Evolutionary conservation across 2,888 invertebrate species (phyloP).

Genomic region (Nephrotoma guestfalica): DNA sequence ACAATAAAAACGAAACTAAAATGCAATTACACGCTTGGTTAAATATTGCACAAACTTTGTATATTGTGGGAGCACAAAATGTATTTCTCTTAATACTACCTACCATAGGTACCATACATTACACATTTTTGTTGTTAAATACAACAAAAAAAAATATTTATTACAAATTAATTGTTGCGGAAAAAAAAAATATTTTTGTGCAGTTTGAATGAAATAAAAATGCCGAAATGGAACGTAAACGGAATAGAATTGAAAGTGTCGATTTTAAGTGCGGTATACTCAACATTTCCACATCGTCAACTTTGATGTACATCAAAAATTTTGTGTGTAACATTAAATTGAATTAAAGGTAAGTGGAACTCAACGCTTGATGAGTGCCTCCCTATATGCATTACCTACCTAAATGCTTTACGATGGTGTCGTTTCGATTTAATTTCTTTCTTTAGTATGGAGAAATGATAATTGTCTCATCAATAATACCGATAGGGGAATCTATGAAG

Average conservation of each 20-base stretch:
- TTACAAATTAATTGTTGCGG: neutral
- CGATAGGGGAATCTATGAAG: too few species aligned
- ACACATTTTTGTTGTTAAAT: neutral
- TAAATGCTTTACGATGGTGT: neutral
- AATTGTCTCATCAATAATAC: too few species aligned
- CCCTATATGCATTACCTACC: neutral
- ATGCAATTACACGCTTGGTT: neutral
- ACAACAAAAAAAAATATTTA: neutral
- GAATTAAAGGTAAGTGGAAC: neutral
- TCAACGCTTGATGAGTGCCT: neutral
- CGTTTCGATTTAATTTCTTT: neutral
- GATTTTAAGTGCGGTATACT: conserved; percentile 2
- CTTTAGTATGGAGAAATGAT: too few species aligned
- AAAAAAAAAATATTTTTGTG: neutral
- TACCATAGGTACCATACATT: neutral
- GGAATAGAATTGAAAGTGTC: neutral
- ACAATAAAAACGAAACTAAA: neutral
- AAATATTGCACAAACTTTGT: neutral
- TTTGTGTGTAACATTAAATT: neutral
- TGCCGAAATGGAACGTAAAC: neutral
- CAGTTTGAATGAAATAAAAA: neutral
- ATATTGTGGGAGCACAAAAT: neutral
- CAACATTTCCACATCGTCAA: conserved; percentile 1
- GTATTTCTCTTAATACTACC: neutral
- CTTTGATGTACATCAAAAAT: neutral